Conservation (phyloP, 2,888 invertebrate genomes). For the Ornithoptera priamus region DNA sequence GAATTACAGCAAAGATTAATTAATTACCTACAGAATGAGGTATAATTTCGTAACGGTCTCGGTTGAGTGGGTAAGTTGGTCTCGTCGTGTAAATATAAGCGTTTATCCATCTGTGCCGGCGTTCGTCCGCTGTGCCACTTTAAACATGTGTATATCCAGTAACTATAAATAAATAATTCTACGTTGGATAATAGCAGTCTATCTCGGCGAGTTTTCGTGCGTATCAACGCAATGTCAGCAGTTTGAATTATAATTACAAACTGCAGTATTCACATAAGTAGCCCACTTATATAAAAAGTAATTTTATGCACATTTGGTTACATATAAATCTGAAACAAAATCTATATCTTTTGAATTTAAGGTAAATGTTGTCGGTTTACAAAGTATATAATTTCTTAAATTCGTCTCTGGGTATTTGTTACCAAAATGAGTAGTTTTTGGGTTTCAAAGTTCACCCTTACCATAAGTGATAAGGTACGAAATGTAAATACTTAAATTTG, state of each 20-base stretch:
- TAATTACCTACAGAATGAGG: not conserved
- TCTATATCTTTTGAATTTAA: too few relatives aligned
- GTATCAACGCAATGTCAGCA: too few relatives aligned
- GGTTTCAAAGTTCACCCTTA: too few relatives aligned
- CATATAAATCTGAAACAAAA: too few relatives aligned
- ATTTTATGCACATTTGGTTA: too few relatives aligned
- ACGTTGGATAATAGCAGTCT: slow-evolving; percentile 9
- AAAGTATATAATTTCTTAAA: too few relatives aligned
- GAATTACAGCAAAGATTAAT: not conserved
- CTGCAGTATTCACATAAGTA: not conserved
- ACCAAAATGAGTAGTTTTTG: too few relatives aligned
- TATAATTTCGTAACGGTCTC: slow-evolving; percentile 1
- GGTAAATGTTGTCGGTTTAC: too few relatives aligned
- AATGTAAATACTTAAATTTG: too few relatives aligned
- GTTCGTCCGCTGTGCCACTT: slow-evolving; percentile 11
- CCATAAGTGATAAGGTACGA: too few relatives aligned
- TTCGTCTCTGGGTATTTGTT: too few relatives aligned
- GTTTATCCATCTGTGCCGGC: slow-evolving; percentile 15
- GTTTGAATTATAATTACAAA: not conserved
- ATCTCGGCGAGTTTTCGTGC: not conserved
- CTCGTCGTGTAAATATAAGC: slow-evolving; percentile 6
- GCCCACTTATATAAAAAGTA: too few relatives aligned
- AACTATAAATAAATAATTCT: slow-evolving; percentile 18
- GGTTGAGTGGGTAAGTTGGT: slow-evolving; percentile 7
- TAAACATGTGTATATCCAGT: slow-evolving; percentile 15